Base-by-base conservation (phyloP, 2,797 vertebrate species). In the Xiphorhynchus erythropygius region DNA sequence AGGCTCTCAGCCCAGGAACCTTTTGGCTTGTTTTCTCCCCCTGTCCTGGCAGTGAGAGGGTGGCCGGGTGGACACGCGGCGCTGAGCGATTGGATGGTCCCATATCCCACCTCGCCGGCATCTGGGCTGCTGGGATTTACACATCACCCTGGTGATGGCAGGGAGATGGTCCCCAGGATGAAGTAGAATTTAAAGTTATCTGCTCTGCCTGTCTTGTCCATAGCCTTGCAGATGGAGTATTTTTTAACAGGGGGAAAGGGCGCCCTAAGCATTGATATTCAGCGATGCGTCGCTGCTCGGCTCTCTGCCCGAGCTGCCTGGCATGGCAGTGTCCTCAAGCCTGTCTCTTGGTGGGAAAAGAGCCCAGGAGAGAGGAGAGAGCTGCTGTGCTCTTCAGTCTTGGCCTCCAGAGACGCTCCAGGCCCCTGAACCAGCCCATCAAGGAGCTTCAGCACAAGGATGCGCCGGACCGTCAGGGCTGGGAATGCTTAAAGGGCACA, bases 41-140 rank as follows among this genome's bases (percentile, higher is more conserved):
- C 37, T 0, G 0, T 39, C 44, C 14, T 4, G 14, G 22, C 19
- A 46, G 33, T 0, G 1, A 4, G 37, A 22, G 46, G 10, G 3
- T 0, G 0, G 17, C 67, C 37, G 75, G 56, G n/a, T 28, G 42
- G 63, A 35, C 50, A 18, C 46, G 23, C 11, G 10, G 11, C 3
- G 17, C 1, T 1, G 28, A 56, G 28, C 2, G 6, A 9, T 37
- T 63, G 74, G 33, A 3, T 3, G 5, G 67, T 27, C 39, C 18
- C 13, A 0, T 33, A 2, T 30, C 39, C 63, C 1, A 0, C 42
- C 35, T 53, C 9, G 5, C 52, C 3, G 49, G n/a, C 77, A 42
- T 35, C 35, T 35, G 35, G 35, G 52, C 60, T 3, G 4, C 35
- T 75, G 44, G 67, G 7, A 27, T 77, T 55, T 69, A 44, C 80